phyloP scores from a whole-genome alignment of 2,113 vertebrate genomes.

The Anolis sagrei region DNA sequence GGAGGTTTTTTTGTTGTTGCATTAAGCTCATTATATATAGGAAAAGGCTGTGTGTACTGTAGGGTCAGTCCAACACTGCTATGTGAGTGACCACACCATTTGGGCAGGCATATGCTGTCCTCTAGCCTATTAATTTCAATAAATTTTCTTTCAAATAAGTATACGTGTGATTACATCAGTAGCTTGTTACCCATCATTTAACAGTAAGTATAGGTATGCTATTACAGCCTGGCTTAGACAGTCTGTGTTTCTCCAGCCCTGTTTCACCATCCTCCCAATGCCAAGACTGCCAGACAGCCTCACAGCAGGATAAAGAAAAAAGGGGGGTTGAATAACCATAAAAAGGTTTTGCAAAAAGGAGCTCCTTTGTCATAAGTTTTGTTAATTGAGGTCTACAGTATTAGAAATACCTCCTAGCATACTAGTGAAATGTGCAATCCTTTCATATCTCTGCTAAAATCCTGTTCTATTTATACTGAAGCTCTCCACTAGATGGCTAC shows the following conservation, averaged over 20 bases:
- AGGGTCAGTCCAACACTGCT: background rate
- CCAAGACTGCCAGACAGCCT: too few relatives aligned
- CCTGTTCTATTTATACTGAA: background rate
- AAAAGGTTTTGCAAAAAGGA: too few relatives aligned
- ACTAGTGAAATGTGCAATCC: background rate
- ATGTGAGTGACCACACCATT: background rate
- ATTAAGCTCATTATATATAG: background rate
- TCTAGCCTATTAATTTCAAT: background rate
- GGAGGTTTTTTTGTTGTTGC: too few relatives aligned
- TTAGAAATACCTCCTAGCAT: background rate
- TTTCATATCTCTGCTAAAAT: background rate
- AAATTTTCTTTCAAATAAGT: background rate
- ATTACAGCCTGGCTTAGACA: too few relatives aligned
- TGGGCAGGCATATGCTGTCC: background rate
- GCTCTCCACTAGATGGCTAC: slow-evolving; percentile 13
- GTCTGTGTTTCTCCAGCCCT: too few relatives aligned
- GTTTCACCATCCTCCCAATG: too few relatives aligned
- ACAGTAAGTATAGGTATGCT: too few relatives aligned
- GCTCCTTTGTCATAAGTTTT: too few relatives aligned
- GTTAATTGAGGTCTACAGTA: too few relatives aligned
- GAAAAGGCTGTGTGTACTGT: background rate
- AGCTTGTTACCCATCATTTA: background rate
- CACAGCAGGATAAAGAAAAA: too few relatives aligned
- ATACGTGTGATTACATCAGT: background rate
- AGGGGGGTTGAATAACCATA: too few relatives aligned